Evolutionary conservation across 2,113 vertebrate species (phyloP), one percentile per base, ranked within the genome.

Genomic region (Microtus richardsoni): DNA sequence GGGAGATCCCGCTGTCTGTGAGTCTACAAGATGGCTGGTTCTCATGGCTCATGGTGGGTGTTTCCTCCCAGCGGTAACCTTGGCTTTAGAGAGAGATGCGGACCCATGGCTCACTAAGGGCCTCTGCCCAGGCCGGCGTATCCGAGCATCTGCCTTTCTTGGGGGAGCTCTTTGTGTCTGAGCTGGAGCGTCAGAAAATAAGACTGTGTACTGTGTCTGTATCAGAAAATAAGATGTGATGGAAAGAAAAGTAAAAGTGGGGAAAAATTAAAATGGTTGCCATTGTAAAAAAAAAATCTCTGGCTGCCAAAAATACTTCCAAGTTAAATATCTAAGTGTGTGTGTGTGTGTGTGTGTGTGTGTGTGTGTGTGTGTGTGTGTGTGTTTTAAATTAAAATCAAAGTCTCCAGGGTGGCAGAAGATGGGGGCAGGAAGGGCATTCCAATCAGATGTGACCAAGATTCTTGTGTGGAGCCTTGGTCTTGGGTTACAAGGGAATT

Each of bases 251-350:
- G 44, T 41, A 60, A 54, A 24, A 16, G 52, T 5, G 86, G 89
- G 88, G 8, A 8, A 24, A 66, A 3, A 39, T 86, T 52, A 84
- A n/a, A 94, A 3, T 33, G 62, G 14, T 84, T 91, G 39, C 62
- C 54, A n/a, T 49, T 39, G 60, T n/a, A 19, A 17, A 11, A 11
- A 94, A 77, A 97, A 95, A 89, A 44, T 39, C 33, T 83, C n/a
- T 66, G 66, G 47, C 79, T 91, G 39, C 84, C 71, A 84, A 87
- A 96, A 94, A 41, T 92, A 88, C 94, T 91, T 93, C 66, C 66
- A 93, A 96, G 36, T 89, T 30, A 17, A 92, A 5, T 62, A 52
- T 92, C 95, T 36, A 93, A 87, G n/a, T 39, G 60, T 33, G 8
- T 88, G 52, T 26, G 24, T 62, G 62, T 62, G 64, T 33, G 39